A percentile compares a stretch with the other conserved stretches of the same genome.
Evolutionary conservation across 2,888 invertebrate species (phyloP).

Genomic region (Apotomis capreana): DNA sequence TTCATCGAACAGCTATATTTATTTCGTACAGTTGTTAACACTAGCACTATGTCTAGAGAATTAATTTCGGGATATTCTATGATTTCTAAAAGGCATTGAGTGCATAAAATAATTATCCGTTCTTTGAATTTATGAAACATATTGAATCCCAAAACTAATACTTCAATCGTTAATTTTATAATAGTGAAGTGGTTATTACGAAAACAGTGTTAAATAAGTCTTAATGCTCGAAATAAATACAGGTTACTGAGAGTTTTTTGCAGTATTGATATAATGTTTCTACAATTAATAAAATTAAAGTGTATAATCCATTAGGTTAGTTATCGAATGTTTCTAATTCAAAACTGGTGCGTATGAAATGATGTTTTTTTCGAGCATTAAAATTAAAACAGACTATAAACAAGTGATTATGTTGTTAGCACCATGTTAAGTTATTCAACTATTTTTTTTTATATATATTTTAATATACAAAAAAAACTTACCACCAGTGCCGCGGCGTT

Average conservation of each 20-base stretch:
- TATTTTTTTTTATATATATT: not conserved
- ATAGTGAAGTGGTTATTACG: slow-evolving; percentile 1
- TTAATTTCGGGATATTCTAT: not conserved
- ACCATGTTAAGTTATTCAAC: not conserved
- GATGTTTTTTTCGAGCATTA: not conserved
- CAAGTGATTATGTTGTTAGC: not conserved
- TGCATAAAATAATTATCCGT: too few species aligned
- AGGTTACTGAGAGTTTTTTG: too few species aligned
- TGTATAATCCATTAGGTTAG: too few species aligned
- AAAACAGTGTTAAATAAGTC: slow-evolving; percentile 10
- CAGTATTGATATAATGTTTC: too few species aligned
- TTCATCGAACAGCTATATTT: not conserved
- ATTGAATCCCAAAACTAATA: not conserved
- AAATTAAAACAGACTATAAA: not conserved
- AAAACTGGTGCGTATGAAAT: not conserved
- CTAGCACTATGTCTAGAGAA: not conserved
- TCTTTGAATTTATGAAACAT: not conserved
- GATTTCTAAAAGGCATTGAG: not conserved
- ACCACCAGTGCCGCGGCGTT: slow-evolving; percentile 71
- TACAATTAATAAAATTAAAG: too few species aligned
- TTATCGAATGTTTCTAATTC: too few species aligned
- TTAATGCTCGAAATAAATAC: not conserved
- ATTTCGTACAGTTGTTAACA: slow-evolving; percentile 1
- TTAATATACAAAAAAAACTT: slow-evolving; percentile 46
- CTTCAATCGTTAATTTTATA: not conserved